phyloP scores from a whole-genome alignment of 23 tunicate species.

The Styela clava region DNA sequence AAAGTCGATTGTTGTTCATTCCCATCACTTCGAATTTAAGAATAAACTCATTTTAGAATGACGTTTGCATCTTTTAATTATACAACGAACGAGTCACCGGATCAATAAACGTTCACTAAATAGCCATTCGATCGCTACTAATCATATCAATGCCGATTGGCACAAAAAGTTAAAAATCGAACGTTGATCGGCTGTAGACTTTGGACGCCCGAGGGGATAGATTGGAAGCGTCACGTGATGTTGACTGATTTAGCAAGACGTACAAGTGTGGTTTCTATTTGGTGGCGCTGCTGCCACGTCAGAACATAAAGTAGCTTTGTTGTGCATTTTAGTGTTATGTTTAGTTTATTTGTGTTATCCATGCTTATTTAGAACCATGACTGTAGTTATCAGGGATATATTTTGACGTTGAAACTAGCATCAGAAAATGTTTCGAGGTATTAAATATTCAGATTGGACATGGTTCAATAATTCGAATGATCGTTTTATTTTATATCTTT shows the following conservation, averaged over 20 bases:
- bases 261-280: not conserved
- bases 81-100: not conserved
- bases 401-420: too few relatives aligned
- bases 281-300: not conserved
- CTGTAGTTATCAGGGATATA: too few relatives aligned
- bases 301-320: not conserved
- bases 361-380: too few relatives aligned
- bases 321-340: too few relatives aligned
- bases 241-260: not conserved
- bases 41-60: not conserved
- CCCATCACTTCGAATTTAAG: too few relatives aligned
- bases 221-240: not conserved
- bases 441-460: too few relatives aligned
- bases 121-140: not conserved
- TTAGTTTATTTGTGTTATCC: too few relatives aligned
- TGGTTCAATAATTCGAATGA: not conserved
- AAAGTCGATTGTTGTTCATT: too few relatives aligned
- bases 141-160: not conserved
- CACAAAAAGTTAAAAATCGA: not conserved
- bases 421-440: too few relatives aligned
- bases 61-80: not conserved
- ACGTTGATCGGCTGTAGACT: not conserved
- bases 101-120: not conserved
- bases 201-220: not conserved
- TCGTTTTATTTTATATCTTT: not conserved